A percentile compares a stretch with the other conserved stretches of the same genome.
Evolutionary conservation across 2,113 vertebrate species (phyloP).

Genomic region (Illadopsis cleaveri): DNA sequence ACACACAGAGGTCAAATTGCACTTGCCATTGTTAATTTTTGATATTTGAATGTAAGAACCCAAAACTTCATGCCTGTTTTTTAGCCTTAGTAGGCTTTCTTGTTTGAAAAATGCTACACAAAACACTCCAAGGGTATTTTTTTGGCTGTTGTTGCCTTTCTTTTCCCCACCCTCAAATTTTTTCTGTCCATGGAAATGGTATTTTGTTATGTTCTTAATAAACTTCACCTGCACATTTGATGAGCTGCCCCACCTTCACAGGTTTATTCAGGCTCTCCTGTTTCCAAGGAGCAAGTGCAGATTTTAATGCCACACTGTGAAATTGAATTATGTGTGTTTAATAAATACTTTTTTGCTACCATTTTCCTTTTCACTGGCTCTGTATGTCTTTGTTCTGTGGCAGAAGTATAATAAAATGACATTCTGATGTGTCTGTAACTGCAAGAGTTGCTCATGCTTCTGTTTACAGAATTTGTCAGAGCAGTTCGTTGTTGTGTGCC

Average conservation of each 20-base stretch:
- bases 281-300: background rate
- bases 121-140: background rate
- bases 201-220: background rate
- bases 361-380: background rate
- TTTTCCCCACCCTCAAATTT: background rate
- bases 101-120: background rate
- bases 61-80: background rate
- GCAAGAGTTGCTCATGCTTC: background rate
- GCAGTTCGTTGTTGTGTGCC: background rate
- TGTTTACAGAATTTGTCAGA: background rate
- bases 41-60: background rate
- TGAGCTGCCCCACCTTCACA: background rate
- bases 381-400: background rate
- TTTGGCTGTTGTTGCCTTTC: background rate
- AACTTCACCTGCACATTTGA: background rate
- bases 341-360: constrained; percentile 6
- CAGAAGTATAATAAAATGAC: background rate
- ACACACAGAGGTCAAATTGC: background rate
- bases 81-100: background rate
- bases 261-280: background rate
- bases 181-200: background rate
- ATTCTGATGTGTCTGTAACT: background rate
- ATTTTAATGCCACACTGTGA: background rate
- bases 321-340: background rate
- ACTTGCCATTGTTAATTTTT: background rate